phyloP scores from a whole-genome alignment of 2,888 invertebrate genomes.

The Cantharis lateralis region DNA sequence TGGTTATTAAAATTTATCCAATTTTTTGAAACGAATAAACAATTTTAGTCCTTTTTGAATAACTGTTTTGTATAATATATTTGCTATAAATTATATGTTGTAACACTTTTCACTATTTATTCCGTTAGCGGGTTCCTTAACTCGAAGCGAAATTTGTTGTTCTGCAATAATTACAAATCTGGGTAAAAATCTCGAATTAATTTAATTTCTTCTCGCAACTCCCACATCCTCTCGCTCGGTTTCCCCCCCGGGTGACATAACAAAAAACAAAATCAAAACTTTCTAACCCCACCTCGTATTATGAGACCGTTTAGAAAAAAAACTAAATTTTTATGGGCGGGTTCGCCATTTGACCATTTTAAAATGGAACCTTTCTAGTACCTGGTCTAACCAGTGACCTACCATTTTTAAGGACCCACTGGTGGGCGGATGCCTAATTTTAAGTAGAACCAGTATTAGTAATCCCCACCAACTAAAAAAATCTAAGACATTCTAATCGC shows the following conservation, averaged over 20 bases:
- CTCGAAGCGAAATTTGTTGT: not conserved
- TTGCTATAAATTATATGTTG: conserved; percentile 1
- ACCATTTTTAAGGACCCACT: conserved; percentile 13
- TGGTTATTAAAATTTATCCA: conserved; percentile 47
- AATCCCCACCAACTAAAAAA: conserved; percentile 7
- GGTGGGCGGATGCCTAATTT: conserved; percentile 21
- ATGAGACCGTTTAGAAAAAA: not conserved
- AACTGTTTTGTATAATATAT: conserved; percentile 1
- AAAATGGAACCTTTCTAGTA: conserved; percentile 1
- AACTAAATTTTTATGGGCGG: not conserved
- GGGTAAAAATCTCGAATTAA: not conserved
- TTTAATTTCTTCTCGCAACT: not conserved
- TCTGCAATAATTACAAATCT: not conserved
- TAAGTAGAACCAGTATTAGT: conserved; percentile 18
- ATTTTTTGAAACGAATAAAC: not conserved
- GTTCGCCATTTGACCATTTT: not conserved
- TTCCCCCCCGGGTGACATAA: not conserved
- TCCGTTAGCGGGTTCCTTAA: not conserved
- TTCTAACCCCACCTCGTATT: not conserved
- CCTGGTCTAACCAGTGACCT: conserved; percentile 7
- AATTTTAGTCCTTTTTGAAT: not conserved
- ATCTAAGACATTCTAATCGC: conserved; percentile 18
- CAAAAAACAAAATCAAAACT: not conserved
- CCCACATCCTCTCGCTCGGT: not conserved
- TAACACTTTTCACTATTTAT: not conserved